Evolutionary conservation across 1,140 invertebrate species (phyloP), one percentile per base, ranked within the genome.

Genomic region (Tetranychus cinnabarinus): DNA sequence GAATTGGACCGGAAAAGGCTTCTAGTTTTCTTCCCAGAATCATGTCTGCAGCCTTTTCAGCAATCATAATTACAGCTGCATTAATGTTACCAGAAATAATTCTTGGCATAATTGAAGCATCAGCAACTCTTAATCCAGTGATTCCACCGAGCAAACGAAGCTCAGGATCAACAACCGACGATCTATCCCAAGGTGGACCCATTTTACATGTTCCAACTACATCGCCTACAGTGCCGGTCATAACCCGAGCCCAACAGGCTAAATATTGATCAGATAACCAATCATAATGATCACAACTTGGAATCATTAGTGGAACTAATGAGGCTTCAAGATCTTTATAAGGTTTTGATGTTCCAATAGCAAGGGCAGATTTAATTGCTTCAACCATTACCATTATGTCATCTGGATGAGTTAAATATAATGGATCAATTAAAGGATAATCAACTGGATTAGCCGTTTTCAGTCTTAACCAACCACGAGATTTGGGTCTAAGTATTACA

Each of bases 141-240:
- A 68, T 47, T 50, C 65, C 65, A 12, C 58, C 58, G 7, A 50
- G 66, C 0, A 68, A 66, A 36, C 63, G 31, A 12, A 86, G 70
- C 63, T 0, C 83, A 78, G 3, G 84, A 81, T 46, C 83, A 74
- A 35, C 72, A 69, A 55, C 72, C 63, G 72, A 79, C 13, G 73
- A 67, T 0, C 77, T 76, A 69, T 87, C 84, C 2, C 67, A 73
- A 0, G 73, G 62, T 0, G 80, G 78, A 1, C 85, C 87, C 87
- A 91, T 91, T 72, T 86, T 88, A 68, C 83, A 84, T 0, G 86
- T 88, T 0, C 86, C 85, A 2, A 79, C 78, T 35, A 81, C 81
- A 69, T 89, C 85, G 68, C 88, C 88, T 55, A 86, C 80, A 1
- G 80, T 84, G 34, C 80, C 75, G 0, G 83, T 82, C 35, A 83